Conservation (phyloP, 2,113 vertebrate genomes). For the Bubo blakistoni region DNA sequence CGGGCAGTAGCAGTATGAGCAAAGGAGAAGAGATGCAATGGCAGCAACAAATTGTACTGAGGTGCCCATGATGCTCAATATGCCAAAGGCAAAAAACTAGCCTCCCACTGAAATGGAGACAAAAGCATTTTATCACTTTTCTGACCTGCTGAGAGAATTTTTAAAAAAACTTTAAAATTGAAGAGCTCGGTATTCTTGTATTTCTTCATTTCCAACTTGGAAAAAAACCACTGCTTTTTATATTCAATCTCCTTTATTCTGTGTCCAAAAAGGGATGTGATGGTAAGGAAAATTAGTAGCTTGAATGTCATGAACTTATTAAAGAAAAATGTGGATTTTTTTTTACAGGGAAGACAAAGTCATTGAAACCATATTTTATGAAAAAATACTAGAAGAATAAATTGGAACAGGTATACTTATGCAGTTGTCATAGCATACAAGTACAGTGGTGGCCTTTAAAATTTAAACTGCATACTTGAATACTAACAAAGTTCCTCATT, state of each 20-base stretch:
- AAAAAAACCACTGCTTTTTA: background rate
- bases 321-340: background rate
- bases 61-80: constrained; percentile 21
- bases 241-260: background rate
- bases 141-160: background rate
- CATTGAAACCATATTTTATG: background rate
- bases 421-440: background rate
- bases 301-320: background rate
- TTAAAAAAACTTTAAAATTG: background rate
- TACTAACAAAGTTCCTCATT: background rate
- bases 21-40: constrained; percentile 50
- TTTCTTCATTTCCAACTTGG: constrained; percentile 1
- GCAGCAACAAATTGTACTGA: constrained; percentile 56
- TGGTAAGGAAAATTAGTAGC: background rate
- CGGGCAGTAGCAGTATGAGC: constrained; percentile 39
- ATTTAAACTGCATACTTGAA: background rate
- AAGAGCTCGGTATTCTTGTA: background rate
- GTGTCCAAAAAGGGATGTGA: background rate
- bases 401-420: background rate
- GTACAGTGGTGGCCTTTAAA: background rate
- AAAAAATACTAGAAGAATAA: background rate
- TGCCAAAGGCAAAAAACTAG: constrained; percentile 47
- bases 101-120: constrained; percentile 64
- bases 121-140: constrained; percentile 41
- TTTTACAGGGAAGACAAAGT: background rate